A percentile compares a stretch with the other conserved stretches of the same genome.
Conservation (phyloP, 2,113 vertebrate species). For the Cynoglossus semilaevis region DNA sequence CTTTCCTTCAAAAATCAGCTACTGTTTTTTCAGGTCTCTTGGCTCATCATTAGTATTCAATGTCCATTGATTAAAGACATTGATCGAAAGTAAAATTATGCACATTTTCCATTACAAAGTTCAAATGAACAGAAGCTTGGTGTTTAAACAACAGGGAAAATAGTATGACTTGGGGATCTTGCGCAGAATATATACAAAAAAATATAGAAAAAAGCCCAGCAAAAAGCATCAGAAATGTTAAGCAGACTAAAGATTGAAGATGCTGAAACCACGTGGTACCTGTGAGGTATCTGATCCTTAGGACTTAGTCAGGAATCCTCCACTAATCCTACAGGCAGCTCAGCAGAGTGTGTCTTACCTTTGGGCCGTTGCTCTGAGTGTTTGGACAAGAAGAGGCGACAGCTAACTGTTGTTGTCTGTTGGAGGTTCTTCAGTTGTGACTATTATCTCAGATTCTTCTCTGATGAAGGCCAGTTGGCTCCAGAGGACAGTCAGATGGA, state of each 20-base stretch:
- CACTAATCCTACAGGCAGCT: slow-evolving; percentile 63
- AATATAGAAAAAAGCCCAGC: neutral
- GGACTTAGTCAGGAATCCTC: slow-evolving; percentile 69
- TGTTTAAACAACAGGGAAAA: too few species aligned
- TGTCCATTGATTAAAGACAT: too few species aligned
- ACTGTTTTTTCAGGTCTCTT: too few species aligned
- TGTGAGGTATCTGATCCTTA: slow-evolving; percentile 55
- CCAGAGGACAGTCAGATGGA: slow-evolving; percentile 69
- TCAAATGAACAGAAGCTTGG: too few species aligned
- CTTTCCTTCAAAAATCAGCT: too few species aligned
- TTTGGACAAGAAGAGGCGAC: neutral
- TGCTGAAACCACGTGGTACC: slow-evolving; percentile 37
- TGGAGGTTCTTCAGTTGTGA: neutral
- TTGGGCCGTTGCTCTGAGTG: slow-evolving; percentile 1
- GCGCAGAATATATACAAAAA: neutral
- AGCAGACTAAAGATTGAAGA: neutral
- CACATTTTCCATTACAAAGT: too few species aligned
- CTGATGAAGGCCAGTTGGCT: slow-evolving; percentile 65
- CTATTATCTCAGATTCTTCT: neutral
- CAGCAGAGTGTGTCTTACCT: slow-evolving; percentile 19
- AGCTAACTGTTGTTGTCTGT: slow-evolving; percentile 20
- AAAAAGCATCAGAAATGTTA: slow-evolving; percentile 11
- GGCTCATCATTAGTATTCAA: too few species aligned
- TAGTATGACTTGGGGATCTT: too few species aligned
- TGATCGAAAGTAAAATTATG: too few species aligned